Conservation (phyloP, 2,113 vertebrate species). For the Manacus vitellinus region DNA sequence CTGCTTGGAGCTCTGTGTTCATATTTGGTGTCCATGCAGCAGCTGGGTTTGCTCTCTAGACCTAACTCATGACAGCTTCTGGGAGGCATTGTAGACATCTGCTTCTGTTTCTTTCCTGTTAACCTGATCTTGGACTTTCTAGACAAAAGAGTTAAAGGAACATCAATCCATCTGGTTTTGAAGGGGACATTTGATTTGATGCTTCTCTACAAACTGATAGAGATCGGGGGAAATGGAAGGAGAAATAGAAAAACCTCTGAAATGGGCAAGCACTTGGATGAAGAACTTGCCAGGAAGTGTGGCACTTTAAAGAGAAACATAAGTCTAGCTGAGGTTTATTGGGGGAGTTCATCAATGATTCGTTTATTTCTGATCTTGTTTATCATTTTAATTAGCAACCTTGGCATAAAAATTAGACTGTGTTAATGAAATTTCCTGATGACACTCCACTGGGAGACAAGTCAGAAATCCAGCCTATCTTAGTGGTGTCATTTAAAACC, state of each 20-base stretch:
- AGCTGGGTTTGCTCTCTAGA: background rate
- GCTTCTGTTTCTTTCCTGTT: background rate
- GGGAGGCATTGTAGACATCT: background rate
- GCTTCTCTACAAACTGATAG: background rate
- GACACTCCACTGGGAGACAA: background rate
- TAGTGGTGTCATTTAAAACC: background rate
- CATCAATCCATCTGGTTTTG: background rate
- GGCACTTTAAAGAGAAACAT: background rate
- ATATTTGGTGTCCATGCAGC: background rate
- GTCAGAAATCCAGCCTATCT: background rate
- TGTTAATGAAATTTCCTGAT: constrained; percentile 43
- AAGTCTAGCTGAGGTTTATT: background rate
- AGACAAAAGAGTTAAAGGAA: background rate
- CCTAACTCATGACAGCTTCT: background rate
- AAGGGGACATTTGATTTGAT: background rate
- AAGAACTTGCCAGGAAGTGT: background rate
- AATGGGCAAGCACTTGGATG: background rate
- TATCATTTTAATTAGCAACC: background rate
- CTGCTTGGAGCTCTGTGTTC: background rate
- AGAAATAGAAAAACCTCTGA: background rate
- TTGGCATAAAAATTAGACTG: background rate
- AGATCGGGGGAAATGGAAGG: background rate
- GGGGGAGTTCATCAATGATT: background rate
- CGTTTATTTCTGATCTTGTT: constrained; percentile 43
- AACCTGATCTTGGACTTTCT: background rate